phyloP scores from a whole-genome alignment of 2,888 invertebrate genomes.

The Latrodectus elegans region DNA sequence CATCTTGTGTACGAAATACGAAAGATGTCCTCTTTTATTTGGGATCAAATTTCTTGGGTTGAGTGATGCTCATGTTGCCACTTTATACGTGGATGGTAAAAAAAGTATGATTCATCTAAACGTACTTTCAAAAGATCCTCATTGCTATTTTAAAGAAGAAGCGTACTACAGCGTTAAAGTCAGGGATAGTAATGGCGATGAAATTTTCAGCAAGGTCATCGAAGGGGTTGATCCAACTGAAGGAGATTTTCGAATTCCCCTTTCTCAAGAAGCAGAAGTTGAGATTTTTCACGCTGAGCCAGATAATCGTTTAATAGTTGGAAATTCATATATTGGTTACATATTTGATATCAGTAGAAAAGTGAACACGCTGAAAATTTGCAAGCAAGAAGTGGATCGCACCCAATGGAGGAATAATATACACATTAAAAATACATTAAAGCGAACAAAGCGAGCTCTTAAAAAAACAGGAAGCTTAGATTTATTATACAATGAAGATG shows the following conservation, averaged over 20 bases:
- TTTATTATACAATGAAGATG: too few relatives aligned
- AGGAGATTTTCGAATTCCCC: background rate
- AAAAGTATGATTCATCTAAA: background rate
- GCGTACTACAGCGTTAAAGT: background rate
- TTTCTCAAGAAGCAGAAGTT: background rate
- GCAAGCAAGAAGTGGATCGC: too few relatives aligned
- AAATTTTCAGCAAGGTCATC: background rate
- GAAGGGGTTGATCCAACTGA: background rate
- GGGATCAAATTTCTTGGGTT: background rate
- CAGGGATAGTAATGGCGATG: background rate
- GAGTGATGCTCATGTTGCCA: background rate
- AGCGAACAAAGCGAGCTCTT: too few relatives aligned
- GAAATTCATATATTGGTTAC: too few relatives aligned
- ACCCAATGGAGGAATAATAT: too few relatives aligned
- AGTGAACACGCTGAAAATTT: too few relatives aligned
- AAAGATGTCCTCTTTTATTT: too few relatives aligned
- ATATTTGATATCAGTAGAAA: too few relatives aligned
- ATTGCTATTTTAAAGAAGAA: background rate
- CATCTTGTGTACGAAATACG: too few relatives aligned
- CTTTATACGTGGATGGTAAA: background rate
- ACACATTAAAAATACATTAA: too few relatives aligned
- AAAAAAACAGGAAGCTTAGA: too few relatives aligned
- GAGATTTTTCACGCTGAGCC: background rate
- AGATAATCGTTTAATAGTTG: too few relatives aligned
- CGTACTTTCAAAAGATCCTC: background rate